Percentiles rank a stretch among this genome's conserved stretches.
Evolutionary conservation across 2,888 invertebrate species (phyloP).

Genomic region (Papilio elwesi): DNA sequence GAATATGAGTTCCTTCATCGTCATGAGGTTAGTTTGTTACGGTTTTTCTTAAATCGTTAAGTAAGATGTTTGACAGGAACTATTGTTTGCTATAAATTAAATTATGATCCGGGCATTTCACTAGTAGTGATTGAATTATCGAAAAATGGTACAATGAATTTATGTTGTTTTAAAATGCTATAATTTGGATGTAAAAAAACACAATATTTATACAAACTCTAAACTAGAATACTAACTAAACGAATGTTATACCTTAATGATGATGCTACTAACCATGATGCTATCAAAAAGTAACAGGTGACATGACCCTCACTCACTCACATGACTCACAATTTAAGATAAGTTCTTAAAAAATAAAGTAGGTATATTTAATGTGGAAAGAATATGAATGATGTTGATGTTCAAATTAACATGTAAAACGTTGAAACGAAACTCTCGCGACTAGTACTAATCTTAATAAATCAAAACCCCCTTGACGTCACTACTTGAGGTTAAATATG

Average conservation of each 20-base stretch:
- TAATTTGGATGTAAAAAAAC: no score
- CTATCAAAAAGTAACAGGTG: background rate
- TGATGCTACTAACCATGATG: no score
- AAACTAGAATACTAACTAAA: no score
- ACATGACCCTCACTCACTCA: background rate
- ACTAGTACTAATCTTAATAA: background rate
- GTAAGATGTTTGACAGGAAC: background rate
- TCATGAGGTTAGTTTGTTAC: constrained; percentile 13
- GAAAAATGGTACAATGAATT: no score
- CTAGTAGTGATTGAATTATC: no score
- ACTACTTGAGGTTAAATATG: background rate
- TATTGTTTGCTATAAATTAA: background rate
- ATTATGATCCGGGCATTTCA: background rate
- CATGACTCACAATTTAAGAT: background rate
- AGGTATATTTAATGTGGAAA: background rate
- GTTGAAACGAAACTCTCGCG: background rate
- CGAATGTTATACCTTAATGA: no score
- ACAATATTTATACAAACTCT: no score
- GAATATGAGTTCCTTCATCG: constrained; percentile 23
- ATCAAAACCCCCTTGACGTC: background rate
- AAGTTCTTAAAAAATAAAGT: background rate
- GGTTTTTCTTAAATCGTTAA: background rate
- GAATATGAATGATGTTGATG: background rate
- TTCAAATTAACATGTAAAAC: background rate
- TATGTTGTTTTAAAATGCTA: no score